Conservation (phyloP, 1,140 invertebrate species). For the Anastrepha ludens region DNA sequence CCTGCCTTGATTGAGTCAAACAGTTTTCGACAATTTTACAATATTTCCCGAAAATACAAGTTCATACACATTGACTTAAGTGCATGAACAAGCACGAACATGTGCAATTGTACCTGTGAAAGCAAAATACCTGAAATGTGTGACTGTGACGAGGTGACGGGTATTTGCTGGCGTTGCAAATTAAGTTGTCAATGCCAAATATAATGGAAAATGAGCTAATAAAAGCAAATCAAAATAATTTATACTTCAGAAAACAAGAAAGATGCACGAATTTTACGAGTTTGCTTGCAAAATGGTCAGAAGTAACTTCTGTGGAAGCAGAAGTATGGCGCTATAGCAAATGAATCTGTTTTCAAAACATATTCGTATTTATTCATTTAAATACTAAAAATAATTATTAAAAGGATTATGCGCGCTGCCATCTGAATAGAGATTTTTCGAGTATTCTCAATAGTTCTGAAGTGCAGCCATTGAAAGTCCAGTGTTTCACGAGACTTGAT, state of each 20-base stretch:
- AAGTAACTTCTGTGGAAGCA: neutral
- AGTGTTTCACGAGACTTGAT: no score
- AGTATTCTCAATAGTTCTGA: no score
- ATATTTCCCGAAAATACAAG: neutral
- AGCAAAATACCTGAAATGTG: slow-evolving; percentile 27
- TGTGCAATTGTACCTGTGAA: neutral
- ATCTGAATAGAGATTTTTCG: no score
- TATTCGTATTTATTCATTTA: no score
- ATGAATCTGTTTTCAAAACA: neutral
- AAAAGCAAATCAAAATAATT: neutral
- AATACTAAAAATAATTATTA: no score
- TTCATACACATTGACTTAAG: neutral
- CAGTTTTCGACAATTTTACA: slow-evolving; percentile 15
- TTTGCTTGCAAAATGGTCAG: neutral
- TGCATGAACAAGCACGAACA: neutral
- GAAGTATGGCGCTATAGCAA: neutral
- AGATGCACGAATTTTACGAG: neutral
- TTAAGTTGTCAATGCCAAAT: slow-evolving; percentile 44
- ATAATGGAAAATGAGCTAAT: slow-evolving; percentile 28
- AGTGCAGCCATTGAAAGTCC: no score
- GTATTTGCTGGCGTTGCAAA: slow-evolving; percentile 45
- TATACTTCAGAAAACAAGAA: neutral
- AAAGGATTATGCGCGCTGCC: no score
- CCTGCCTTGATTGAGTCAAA: slow-evolving; percentile 16
- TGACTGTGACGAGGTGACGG: slow-evolving; percentile 41